These are phyloP conservation scores for Pempheris klunzingeri DNA, from an alignment of 2,797 vertebrate genomes.

Conservation along the genomic window DNA sequence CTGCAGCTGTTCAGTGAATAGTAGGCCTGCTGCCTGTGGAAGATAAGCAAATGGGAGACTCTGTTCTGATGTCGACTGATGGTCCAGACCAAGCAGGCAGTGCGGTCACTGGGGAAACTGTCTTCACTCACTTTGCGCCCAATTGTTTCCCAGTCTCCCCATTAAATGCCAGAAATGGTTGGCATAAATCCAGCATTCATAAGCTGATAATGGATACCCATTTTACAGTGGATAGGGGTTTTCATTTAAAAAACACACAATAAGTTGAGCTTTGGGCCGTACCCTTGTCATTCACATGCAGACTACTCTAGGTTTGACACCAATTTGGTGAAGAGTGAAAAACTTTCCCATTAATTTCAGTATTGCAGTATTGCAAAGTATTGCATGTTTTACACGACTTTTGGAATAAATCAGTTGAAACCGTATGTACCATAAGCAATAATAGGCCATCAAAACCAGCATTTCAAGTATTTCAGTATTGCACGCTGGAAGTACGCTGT, in stretches of 20 bases:
- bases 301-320: constrained; percentile 25
- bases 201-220: constrained; percentile 53
- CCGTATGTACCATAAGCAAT: neutral
- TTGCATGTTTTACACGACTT: neutral
- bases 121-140: constrained; percentile 49
- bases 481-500: too few relatives aligned
- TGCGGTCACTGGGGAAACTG: constrained; percentile 46
- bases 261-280: constrained; percentile 21
- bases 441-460: neutral
- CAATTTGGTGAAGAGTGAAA: neutral
- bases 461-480: neutral
- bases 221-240: constrained; percentile 15
- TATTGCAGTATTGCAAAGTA: too few relatives aligned
- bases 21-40: constrained; percentile 67
- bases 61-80: constrained; percentile 59
- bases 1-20: constrained; percentile 61
- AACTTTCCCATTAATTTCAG: constrained; percentile 9
- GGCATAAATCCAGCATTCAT: constrained; percentile 56
- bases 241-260: constrained; percentile 39
- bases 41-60: constrained; percentile 72
- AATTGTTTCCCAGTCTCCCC: constrained; percentile 67
- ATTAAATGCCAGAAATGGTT: constrained; percentile 61
- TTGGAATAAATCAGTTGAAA: neutral
- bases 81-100: constrained; percentile 56
- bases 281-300: constrained; percentile 26